phyloP scores from a whole-genome alignment of 2,888 invertebrate species.

The Antheraea assamensis region DNA sequence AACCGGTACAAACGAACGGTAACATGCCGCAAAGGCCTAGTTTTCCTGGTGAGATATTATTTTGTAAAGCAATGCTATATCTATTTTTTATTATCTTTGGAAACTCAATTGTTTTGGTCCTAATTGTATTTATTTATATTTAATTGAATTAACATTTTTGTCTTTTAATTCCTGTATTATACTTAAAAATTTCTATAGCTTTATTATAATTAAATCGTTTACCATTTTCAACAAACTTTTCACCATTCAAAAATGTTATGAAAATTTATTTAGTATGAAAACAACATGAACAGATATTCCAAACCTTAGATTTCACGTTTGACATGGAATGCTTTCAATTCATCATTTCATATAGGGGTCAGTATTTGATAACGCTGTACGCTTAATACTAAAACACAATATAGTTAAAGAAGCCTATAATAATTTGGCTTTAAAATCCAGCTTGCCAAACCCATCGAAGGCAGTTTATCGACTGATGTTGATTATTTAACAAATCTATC shows the following conservation, averaged over 20 bases:
- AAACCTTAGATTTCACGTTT: neutral
- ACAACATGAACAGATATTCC: neutral
- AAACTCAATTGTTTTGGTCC: constrained; percentile 4
- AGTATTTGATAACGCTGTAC: neutral
- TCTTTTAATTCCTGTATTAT: neutral
- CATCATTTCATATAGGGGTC: neutral
- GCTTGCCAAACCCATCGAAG: neutral
- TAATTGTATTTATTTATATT: neutral
- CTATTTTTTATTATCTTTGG: constrained; percentile 17
- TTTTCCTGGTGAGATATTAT: constrained; percentile 70
- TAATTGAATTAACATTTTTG: neutral
- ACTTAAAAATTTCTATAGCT: neutral
- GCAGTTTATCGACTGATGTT: neutral
- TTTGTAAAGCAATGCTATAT: constrained; percentile 27
- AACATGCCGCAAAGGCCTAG: constrained; percentile 67
- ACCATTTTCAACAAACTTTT: neutral
- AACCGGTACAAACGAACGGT: constrained; percentile 61
- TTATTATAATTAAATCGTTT: neutral
- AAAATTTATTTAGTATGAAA: neutral
- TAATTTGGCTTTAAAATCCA: neutral
- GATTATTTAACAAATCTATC: too few relatives aligned
- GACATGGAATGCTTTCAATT: neutral
- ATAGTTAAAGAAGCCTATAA: neutral
- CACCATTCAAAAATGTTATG: neutral
- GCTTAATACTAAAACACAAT: neutral